A percentile compares a stretch with the other conserved stretches of the same genome.
Conservation (phyloP, 1,140 invertebrate genomes). For the Lutraria rhynchaena region DNA sequence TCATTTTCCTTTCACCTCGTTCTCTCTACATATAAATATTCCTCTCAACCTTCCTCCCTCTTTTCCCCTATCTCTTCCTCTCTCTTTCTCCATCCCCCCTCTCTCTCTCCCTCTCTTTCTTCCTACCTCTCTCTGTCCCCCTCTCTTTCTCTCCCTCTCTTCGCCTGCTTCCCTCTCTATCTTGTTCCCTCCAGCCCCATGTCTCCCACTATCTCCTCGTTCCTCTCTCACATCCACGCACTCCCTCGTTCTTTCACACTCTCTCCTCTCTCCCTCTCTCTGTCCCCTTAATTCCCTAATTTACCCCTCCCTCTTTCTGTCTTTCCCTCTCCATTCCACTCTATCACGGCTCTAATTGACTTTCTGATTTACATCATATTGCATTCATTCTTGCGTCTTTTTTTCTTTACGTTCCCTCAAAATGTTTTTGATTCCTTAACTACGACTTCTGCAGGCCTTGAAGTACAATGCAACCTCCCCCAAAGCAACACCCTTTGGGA, state of each 20-base stretch:
- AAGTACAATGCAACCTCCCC: too few species aligned
- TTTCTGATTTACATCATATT: too few species aligned
- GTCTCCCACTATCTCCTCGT: not conserved
- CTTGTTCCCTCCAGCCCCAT: not conserved
- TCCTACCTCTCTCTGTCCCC: too few species aligned
- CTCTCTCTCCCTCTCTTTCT: not conserved
- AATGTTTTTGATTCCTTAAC: too few species aligned
- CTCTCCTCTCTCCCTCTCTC: too few species aligned
- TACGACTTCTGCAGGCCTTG: too few species aligned
- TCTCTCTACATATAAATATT: constrained; percentile 20
- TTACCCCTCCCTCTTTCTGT: constrained; percentile 25
- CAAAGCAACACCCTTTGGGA: too few species aligned
- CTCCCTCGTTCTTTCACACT: too few species aligned
- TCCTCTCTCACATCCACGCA: not conserved
- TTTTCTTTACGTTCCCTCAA: too few species aligned
- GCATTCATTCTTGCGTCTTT: too few species aligned
- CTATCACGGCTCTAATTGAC: too few species aligned
- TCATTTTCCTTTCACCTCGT: not conserved
- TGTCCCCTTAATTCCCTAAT: not conserved
- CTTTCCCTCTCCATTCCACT: constrained; percentile 43
- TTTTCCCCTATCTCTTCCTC: constrained; percentile 28
- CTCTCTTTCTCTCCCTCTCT: not conserved
- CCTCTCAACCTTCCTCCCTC: not conserved
- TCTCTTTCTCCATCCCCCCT: too few species aligned
- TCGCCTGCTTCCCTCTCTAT: not conserved